Conservation (phyloP, 2,797 vertebrate species). For the Scolopax rusticola region DNA sequence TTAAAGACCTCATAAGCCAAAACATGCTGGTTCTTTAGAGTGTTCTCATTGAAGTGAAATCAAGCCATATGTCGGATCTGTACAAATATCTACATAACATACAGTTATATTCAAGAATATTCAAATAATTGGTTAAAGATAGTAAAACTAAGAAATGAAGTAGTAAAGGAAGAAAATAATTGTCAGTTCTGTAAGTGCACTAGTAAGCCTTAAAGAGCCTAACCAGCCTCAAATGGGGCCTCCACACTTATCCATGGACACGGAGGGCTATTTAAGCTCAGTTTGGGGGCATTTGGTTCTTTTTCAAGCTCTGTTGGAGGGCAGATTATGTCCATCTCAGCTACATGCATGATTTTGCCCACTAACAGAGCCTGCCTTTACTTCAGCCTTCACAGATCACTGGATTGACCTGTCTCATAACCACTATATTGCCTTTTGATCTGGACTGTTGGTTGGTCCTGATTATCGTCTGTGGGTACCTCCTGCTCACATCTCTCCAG, state of each 20-base stretch:
- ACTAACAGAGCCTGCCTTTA: not conserved
- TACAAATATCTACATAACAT: not conserved
- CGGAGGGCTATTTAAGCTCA: accelerated
- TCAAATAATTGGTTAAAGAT: not conserved
- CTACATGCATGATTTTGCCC: too few species aligned
- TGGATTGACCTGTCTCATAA: not conserved
- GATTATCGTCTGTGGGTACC: not conserved
- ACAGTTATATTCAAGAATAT: not conserved
- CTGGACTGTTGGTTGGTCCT: not conserved
- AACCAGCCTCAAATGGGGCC: accelerated
- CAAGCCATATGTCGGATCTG: not conserved
- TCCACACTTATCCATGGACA: not conserved
- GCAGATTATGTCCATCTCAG: not conserved
- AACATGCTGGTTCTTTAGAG: not conserved
- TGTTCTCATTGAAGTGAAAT: not conserved
- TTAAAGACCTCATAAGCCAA: not conserved
- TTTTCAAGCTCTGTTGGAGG: not conserved
- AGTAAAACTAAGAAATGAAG: not conserved
- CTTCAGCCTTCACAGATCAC: accelerated
- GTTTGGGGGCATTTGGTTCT: not conserved
- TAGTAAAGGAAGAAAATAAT: not conserved
- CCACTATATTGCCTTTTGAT: not conserved
- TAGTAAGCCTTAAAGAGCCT: not conserved
- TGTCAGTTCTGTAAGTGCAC: too few species aligned
- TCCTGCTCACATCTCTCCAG: not conserved